Evolutionary conservation across 1,140 invertebrate species (phyloP).

Genomic region (Hypsibius dujardini): DNA sequence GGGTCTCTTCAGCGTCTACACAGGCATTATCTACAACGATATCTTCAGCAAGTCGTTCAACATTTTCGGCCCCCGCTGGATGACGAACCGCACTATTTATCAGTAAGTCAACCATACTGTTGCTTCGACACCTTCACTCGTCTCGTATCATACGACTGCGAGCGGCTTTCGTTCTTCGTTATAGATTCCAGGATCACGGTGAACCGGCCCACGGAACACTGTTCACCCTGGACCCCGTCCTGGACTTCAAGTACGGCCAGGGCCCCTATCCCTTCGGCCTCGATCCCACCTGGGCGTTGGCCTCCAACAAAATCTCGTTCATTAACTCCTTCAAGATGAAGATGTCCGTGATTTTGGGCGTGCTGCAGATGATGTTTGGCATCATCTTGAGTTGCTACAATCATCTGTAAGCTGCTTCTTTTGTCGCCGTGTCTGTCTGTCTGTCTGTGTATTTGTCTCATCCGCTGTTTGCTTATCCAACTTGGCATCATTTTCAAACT

Average conservation of each 20-base stretch:
- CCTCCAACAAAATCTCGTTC: conserved; percentile 88
- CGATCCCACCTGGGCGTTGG: conserved; percentile 45
- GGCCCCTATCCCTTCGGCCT: conserved; percentile 33
- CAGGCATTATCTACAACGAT: conserved; percentile 35
- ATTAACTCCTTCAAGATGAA: conserved; percentile 99
- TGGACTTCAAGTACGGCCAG: conserved; percentile 27
- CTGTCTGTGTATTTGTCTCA: too few relatives aligned
- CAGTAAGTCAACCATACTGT: conserved; percentile 20
- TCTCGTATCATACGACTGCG: too few relatives aligned
- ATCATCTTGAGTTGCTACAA: conserved; percentile 72
- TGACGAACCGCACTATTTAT: conserved; percentile 21
- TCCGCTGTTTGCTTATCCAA: too few relatives aligned
- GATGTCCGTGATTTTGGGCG: conserved; percentile 83
- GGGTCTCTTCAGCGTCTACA: conserved; percentile 36
- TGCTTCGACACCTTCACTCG: too few relatives aligned
- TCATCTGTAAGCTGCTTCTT: conserved; percentile 49
- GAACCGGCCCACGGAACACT: too few relatives aligned
- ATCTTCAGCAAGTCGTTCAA: conserved; percentile 35
- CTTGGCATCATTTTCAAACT: too few relatives aligned
- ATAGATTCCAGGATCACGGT: too few relatives aligned
- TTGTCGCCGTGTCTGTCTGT: too few relatives aligned
- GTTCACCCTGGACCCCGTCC: conserved; percentile 15
- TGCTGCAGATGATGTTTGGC: conserved; percentile 90
- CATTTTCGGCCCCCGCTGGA: conserved; percentile 33
- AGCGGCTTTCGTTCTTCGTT: too few relatives aligned